Evolutionary conservation across 2,797 vertebrate species (phyloP), one percentile per base, ranked within the genome.

Genomic region (Cheirogaleus major): DNA sequence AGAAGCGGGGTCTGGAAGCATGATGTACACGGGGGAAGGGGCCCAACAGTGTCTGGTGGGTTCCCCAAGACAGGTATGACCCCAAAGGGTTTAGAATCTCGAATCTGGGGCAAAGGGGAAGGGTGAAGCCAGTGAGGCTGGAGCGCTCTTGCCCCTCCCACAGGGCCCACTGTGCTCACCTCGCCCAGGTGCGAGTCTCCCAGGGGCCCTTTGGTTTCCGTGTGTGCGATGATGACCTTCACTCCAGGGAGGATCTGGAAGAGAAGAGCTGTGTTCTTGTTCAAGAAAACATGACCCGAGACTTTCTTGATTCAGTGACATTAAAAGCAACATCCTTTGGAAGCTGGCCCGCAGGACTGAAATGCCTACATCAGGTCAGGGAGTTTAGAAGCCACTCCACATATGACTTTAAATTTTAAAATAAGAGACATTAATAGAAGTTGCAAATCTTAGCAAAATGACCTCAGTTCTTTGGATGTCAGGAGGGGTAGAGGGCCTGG

Each of bases 201-300:
- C 57, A 99, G 98, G 11, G 99, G 99, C 76, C 99, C 99, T 98
- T 99, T 99, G 63, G 99, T 99, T 98, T 99, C 99, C 0, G 99
- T 99, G 98, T 99, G 99, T 25, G 99, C 99, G 15, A 99, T 99
- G 98, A 99, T 99, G 94, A 99, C 99, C 97, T 99, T 99, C n/a
- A 99, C 99, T 15, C 99, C 99, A 0, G 99, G 99, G 27, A 99
- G 99, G 95, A 99, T 99, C 99, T 99, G 43, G 4, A 96, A 82
- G 25, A 59, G 50, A 73, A 73, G 95, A 17, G 82, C 13, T 18
- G 0, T 18, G 57, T n/a, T 10, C n/a, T 25, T 11, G 6, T 92
- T 52, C 70, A 45, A 72, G 70, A 72, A 75, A 35, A 79, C 35
- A 12, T 55, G 20, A 7, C 11, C 23, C 4, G 1, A 76, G 69